Evolutionary conservation across 1,140 invertebrate species (phyloP), one percentile per base, ranked within the genome.

Genomic region (Eueides isabella): DNA sequence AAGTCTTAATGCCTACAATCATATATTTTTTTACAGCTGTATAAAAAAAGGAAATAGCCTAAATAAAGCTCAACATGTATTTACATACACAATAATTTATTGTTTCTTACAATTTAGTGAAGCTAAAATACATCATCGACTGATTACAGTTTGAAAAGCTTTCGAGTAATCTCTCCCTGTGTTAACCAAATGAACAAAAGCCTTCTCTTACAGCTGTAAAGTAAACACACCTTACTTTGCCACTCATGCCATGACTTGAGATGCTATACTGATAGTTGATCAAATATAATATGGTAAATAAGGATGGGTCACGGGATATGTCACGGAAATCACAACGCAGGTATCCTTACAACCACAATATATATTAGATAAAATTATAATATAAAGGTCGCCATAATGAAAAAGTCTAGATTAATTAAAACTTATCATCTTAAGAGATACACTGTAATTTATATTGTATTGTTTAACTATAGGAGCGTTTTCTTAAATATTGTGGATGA

Each of bases 291-390:
- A 76, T 77, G 76, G 82, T 80, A 82, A 83, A 79, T 69, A 66
- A 85, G 87, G 85, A 90, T 85, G 79, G 85, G 74, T 72, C 71
- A 75, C 78, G 87, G 84, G 87, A 78, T 76, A 81, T 80, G n/a
- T 78, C 74, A 80, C 83, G 91, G 89, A 93, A 94, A 94, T 93
- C 90, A 93, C 87, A 93, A 93, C 92, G 90, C 92, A 92, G 84
- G 83, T 93, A 90, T 93, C 92, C 92, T 94, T 93, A 93, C 92
- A 93, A 94, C 93, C 93, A 93, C 93, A 93, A 94, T 94, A 94
- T 94, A 94, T 94, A 94, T 93, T 94, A 93, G 92, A 93, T 93
- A 92, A 93, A 92, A 93, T 93, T 92, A 93, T 93, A 93, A 91
- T 92, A 93, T 93, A 93, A 92, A 93, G 90, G 92, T 93, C 85